Evolutionary conservation across 2,113 vertebrate genomes (phyloP).

Genomic region (Psettodes erumei): DNA sequence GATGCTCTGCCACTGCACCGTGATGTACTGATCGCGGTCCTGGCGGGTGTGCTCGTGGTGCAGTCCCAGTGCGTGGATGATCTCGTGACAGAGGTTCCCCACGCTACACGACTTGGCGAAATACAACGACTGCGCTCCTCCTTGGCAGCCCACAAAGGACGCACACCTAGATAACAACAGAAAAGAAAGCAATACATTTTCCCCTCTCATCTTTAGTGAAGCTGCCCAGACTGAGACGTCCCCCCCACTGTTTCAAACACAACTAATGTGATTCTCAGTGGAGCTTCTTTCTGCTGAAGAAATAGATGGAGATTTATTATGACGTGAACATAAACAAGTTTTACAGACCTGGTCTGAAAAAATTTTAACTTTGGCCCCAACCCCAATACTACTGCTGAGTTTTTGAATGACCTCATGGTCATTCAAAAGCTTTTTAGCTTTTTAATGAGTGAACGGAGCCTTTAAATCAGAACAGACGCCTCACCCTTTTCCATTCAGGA

Average conservation of each 20-base stretch:
- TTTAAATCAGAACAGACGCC: not conserved
- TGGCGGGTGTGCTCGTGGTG: constrained; percentile 62
- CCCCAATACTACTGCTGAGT: too few relatives aligned
- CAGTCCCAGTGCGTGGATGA: constrained; percentile 62
- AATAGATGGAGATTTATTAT: too few relatives aligned
- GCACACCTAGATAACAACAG: constrained; percentile 45
- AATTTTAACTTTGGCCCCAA: too few relatives aligned
- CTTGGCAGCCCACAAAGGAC: constrained; percentile 46
- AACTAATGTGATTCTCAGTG: not conserved
- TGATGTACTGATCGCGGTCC: constrained; percentile 53
- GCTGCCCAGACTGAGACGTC: too few relatives aligned
- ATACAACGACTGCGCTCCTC: constrained; percentile 52
- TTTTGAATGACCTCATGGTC: too few relatives aligned
- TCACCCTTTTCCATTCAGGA: constrained; percentile 44
- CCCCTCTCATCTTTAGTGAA: too few relatives aligned
- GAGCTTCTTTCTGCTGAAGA: too few relatives aligned
- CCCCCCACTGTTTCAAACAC: too few relatives aligned
- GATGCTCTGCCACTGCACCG: constrained; percentile 43
- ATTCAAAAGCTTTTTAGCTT: not conserved
- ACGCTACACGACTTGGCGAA: not conserved
- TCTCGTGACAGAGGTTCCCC: constrained; percentile 67
- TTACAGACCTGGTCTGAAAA: too few relatives aligned
- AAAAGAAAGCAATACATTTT: too few relatives aligned
- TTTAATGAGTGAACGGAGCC: not conserved
- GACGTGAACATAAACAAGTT: too few relatives aligned